phyloP scores from a whole-genome alignment of 2,113 vertebrate genomes.

The Chloroceryle aenea region DNA sequence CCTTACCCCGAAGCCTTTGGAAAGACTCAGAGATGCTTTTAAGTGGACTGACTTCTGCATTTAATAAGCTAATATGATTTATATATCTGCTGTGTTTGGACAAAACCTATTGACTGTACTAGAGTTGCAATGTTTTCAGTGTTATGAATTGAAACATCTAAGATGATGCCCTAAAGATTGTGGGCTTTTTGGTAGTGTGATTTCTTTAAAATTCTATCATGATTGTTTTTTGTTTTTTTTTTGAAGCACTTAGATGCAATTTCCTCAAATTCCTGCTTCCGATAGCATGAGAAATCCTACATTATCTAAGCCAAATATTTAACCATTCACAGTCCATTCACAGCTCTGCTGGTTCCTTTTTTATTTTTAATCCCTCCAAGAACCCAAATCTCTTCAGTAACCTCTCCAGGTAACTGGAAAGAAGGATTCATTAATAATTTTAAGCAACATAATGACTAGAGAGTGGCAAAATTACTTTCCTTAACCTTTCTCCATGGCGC shows the following conservation, averaged over 20 bases:
- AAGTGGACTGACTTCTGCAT: neutral
- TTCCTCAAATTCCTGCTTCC: neutral
- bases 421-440: neutral
- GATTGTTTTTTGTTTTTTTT: neutral
- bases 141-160: neutral
- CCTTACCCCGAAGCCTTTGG: neutral
- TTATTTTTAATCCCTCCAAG: neutral
- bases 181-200: neutral
- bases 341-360: neutral
- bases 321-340: neutral
- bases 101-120: neutral
- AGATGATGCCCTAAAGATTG: neutral
- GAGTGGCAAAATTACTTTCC: neutral
- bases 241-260: neutral
- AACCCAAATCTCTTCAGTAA: neutral
- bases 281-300: neutral
- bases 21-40: neutral
- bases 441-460: neutral
- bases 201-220: neutral
- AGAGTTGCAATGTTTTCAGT: neutral
- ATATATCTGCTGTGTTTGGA: neutral
- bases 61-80: conserved; percentile 4
- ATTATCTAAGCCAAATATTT: conserved; percentile 7
- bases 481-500: neutral
- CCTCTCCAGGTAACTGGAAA: neutral